These are phyloP conservation scores for Brachionichthys hirsutus DNA, from an alignment of 2,113 vertebrate genomes.

Conservation along the genomic window DNA sequence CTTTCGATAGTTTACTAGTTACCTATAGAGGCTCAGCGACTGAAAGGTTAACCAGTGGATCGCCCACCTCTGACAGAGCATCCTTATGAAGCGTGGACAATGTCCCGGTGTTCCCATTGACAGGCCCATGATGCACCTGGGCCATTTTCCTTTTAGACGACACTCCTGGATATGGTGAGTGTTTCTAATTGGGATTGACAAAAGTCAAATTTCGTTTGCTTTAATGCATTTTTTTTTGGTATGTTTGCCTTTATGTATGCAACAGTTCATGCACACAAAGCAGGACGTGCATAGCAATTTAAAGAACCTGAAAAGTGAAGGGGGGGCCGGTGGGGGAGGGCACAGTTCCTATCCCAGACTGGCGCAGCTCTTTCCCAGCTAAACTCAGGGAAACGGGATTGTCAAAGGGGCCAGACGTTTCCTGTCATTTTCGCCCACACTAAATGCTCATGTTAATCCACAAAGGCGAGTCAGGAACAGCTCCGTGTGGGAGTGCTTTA, in stretches of 20 bases:
- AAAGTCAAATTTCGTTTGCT: not conserved
- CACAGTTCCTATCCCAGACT: slow-evolving; percentile 27
- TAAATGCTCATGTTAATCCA: slow-evolving; percentile 57
- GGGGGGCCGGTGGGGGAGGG: not conserved
- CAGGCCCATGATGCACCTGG: slow-evolving; percentile 92
- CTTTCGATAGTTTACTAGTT: slow-evolving; percentile 38
- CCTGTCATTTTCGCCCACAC: slow-evolving; percentile 71
- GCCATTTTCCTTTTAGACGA: slow-evolving; percentile 92
- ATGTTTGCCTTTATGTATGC: not conserved
- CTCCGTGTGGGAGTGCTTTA: slow-evolving; percentile 10
- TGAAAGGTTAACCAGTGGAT: slow-evolving; percentile 35
- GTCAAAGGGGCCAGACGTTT: slow-evolving; percentile 71
- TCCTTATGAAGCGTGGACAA: slow-evolving; percentile 76
- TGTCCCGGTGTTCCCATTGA: slow-evolving; percentile 79
- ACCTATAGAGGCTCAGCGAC: slow-evolving; percentile 22
- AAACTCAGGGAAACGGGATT: slow-evolving; percentile 62
- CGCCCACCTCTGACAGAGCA: slow-evolving; percentile 26
- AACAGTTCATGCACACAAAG: not conserved
- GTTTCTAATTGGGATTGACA: not conserved
- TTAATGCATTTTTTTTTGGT: not conserved
- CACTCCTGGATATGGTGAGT: slow-evolving; percentile 99
- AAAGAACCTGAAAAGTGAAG: slow-evolving; percentile 3
- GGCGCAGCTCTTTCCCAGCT: slow-evolving; percentile 19
- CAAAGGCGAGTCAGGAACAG: slow-evolving; percentile 48
- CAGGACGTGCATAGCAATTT: not conserved